Percentiles rank a stretch among this genome's conserved stretches.
Conservation (phyloP, 2,888 invertebrate species). For the Subacronicta megacephala region DNA sequence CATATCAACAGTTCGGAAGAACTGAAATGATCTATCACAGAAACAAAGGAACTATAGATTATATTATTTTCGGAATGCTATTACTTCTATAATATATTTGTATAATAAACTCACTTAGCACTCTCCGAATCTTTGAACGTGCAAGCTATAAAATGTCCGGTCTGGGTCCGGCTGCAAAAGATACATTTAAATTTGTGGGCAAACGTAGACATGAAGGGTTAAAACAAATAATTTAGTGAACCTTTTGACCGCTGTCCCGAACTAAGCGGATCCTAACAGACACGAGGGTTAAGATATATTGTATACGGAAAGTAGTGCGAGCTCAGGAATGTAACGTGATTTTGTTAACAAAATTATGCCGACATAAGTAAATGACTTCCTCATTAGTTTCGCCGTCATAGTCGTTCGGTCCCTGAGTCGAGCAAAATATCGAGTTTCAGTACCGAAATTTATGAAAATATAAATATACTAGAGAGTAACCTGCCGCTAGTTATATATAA, state of each 20-base stretch:
- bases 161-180: conserved; percentile 62
- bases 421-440: too few relatives aligned
- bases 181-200: conserved; percentile 16
- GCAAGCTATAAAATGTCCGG: conserved; percentile 64
- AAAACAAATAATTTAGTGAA: conserved; percentile 1
- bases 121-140: conserved; percentile 28
- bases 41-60: too few relatives aligned
- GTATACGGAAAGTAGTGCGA: neutral
- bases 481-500: too few relatives aligned
- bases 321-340: too few relatives aligned
- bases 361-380: neutral
- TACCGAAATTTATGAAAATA: too few relatives aligned
- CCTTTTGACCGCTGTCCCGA: conserved; percentile 1
- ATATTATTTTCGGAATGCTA: too few relatives aligned
- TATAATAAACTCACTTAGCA: conserved; percentile 37
- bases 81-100: neutral
- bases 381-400: too few relatives aligned
- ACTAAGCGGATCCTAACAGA: neutral
- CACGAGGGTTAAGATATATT: neutral
- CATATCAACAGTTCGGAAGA: too few relatives aligned
- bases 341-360: neutral
- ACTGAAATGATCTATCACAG: too few relatives aligned
- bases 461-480: too few relatives aligned
- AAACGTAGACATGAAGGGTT: neutral
- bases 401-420: too few relatives aligned